Percentiles rank a stretch among this genome's conserved stretches.
phyloP scores from a whole-genome alignment of 2,113 vertebrate species.

The Pipa parva region DNA sequence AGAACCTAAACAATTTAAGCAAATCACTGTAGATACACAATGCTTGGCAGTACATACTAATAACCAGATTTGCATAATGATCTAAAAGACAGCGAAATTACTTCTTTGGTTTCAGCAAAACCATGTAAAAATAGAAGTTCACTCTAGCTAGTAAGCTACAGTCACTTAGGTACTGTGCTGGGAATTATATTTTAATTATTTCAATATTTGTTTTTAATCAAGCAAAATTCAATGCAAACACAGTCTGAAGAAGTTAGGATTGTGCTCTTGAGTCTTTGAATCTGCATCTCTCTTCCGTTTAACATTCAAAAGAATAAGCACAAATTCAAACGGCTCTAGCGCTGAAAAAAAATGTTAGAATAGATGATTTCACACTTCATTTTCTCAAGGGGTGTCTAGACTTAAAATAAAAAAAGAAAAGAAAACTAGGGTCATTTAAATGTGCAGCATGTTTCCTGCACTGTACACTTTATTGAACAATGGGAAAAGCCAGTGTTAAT shows the following conservation, averaged over 20 bases:
- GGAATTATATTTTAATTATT: conserved; percentile 37
- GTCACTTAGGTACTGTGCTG: conserved; percentile 18
- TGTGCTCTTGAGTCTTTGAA: conserved; percentile 1
- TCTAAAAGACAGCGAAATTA: conserved; percentile 20
- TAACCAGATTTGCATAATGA: conserved; percentile 37
- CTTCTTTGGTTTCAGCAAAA: conserved; percentile 29
- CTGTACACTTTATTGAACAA: conserved; percentile 37
- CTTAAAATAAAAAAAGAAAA: too few relatives aligned
- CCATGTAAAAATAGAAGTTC: conserved; percentile 23
- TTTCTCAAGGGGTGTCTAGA: conserved; percentile 24
- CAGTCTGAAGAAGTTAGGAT: conserved; percentile 11
- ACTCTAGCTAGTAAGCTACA: conserved; percentile 21
- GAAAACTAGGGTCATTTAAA: conserved; percentile 31
- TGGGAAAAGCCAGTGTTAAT: conserved; percentile 33
- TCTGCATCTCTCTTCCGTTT: conserved; percentile 1
- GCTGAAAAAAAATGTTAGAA: conserved; percentile 3
- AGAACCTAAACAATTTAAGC: conserved; percentile 32
- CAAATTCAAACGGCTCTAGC: conserved; percentile 5
- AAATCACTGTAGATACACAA: conserved; percentile 30
- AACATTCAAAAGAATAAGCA: neutral
- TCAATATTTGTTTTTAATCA: conserved; percentile 38
- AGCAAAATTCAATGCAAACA: conserved; percentile 31
- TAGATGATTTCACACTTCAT: conserved; percentile 22
- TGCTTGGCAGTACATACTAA: conserved; percentile 38
- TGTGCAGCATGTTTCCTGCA: conserved; percentile 23